A percentile compares a stretch with the other conserved stretches of the same genome.
Conservation (phyloP, 2,113 vertebrate species). For the Eonycteris spelaea region DNA sequence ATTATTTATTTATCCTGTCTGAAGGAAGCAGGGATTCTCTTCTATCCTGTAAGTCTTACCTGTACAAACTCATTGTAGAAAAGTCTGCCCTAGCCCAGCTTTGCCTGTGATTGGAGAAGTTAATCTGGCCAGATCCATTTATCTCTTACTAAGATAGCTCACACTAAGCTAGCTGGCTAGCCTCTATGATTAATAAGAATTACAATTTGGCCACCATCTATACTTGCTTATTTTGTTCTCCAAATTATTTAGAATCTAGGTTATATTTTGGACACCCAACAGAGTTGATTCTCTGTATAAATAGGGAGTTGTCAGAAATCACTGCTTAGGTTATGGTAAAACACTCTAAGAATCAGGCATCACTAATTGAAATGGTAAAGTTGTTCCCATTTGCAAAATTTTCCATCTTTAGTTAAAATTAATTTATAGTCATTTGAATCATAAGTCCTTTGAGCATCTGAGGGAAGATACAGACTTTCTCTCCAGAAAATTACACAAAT, state of each 20-base stretch:
- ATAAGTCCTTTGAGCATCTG: background rate
- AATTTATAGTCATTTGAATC: background rate
- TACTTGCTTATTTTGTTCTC: background rate
- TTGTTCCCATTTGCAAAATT: background rate
- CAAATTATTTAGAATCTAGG: background rate
- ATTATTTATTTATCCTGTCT: background rate
- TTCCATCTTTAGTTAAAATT: slow-evolving; percentile 4
- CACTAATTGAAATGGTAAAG: background rate
- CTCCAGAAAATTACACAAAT: background rate
- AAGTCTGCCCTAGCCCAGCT: background rate
- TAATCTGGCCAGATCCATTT: background rate
- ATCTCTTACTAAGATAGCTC: background rate
- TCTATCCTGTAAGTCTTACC: background rate
- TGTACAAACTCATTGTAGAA: background rate
- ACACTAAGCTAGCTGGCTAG: background rate
- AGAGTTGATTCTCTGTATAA: background rate
- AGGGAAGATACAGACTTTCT: background rate
- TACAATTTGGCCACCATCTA: background rate
- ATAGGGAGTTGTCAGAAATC: background rate
- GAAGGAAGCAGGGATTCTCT: background rate
- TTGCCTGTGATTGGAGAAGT: background rate
- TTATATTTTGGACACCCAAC: background rate
- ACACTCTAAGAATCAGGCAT: background rate
- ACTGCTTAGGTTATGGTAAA: background rate
- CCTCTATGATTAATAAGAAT: background rate